phyloP scores from a whole-genome alignment of 2,113 vertebrate genomes.

The Phrynosoma platyrhinos region DNA sequence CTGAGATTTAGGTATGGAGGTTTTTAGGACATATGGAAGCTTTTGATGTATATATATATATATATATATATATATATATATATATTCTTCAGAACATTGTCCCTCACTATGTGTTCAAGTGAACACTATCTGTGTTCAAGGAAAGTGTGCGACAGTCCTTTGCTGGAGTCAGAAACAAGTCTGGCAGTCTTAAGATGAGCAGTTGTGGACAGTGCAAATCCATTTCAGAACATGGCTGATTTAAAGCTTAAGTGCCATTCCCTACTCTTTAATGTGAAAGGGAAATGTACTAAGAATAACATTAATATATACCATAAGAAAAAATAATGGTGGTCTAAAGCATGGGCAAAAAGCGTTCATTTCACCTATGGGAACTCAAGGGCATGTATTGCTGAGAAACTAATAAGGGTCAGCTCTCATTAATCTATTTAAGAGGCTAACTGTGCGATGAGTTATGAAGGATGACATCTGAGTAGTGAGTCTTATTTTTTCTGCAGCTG shows the following conservation, averaged over 20 bases:
- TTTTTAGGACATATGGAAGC: slow-evolving; percentile 38
- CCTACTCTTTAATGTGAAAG: slow-evolving; percentile 77
- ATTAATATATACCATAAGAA: slow-evolving; percentile 76
- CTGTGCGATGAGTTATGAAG: slow-evolving; percentile 66
- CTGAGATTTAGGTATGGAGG: slow-evolving; percentile 51
- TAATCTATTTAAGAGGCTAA: slow-evolving; percentile 75
- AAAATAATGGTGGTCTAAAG: slow-evolving; percentile 75
- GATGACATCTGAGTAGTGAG: slow-evolving; percentile 36
- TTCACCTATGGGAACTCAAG: slow-evolving; percentile 78
- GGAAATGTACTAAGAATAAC: slow-evolving; percentile 84
- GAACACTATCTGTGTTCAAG: slow-evolving; percentile 74
- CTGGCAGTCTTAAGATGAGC: slow-evolving; percentile 77
- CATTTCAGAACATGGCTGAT: slow-evolving; percentile 78
- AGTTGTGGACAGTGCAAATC: slow-evolving; percentile 77
- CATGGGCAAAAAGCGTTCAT: slow-evolving; percentile 76
- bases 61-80: not conserved
- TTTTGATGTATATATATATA: not conserved
- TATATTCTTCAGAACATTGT: slow-evolving; percentile 55
- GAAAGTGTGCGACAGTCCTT: slow-evolving; percentile 75
- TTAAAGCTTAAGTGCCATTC: slow-evolving; percentile 78
- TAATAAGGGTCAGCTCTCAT: slow-evolving; percentile 77
- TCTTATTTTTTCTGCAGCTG: slow-evolving; percentile 31
- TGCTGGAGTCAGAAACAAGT: slow-evolving; percentile 74
- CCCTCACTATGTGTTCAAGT: slow-evolving; percentile 58
- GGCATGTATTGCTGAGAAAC: slow-evolving; percentile 75